These are phyloP conservation scores for Anarsia innoxiella DNA, from an alignment of 2,888 invertebrate genomes.

Conservation along the genomic window DNA sequence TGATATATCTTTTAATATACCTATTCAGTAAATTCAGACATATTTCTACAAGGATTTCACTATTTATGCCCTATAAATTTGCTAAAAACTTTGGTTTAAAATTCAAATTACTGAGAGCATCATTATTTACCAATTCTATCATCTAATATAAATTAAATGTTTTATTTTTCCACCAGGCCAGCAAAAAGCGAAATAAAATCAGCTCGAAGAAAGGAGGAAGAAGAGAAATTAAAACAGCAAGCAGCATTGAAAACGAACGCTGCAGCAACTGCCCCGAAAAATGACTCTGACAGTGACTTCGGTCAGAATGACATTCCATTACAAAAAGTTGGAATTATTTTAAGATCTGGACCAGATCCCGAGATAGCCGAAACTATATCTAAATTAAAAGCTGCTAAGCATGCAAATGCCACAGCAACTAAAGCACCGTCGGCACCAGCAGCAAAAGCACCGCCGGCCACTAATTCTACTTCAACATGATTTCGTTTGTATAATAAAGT, in stretches of 20 bases:
- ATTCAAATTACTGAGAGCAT: no score
- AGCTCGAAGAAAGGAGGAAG: conserved; percentile 26
- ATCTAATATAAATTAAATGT: no score
- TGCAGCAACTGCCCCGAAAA: not conserved
- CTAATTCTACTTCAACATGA: not conserved
- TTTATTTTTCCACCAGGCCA: conserved; percentile 40
- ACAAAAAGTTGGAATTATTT: conserved; percentile 29
- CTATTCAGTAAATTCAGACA: no score
- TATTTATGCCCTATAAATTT: no score
- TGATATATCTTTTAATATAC: no score
- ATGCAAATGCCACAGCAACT: not conserved
- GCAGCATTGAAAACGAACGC: conserved; percentile 2
- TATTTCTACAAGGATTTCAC: no score
- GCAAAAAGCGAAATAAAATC: conserved; percentile 35
- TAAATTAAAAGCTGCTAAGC: not conserved
- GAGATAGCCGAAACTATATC: not conserved
- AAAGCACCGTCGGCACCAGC: no score
- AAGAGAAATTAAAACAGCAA: conserved; percentile 14
- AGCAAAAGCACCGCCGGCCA: not conserved
- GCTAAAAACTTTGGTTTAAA: no score
- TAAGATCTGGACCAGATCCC: conserved; percentile 14
- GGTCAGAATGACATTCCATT: conserved; percentile 12
- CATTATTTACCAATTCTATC: no score
- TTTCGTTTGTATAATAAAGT: not conserved
- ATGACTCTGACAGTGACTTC: not conserved